Conservation (phyloP, 2,113 vertebrate genomes). For the Percopsis transmontana region DNA sequence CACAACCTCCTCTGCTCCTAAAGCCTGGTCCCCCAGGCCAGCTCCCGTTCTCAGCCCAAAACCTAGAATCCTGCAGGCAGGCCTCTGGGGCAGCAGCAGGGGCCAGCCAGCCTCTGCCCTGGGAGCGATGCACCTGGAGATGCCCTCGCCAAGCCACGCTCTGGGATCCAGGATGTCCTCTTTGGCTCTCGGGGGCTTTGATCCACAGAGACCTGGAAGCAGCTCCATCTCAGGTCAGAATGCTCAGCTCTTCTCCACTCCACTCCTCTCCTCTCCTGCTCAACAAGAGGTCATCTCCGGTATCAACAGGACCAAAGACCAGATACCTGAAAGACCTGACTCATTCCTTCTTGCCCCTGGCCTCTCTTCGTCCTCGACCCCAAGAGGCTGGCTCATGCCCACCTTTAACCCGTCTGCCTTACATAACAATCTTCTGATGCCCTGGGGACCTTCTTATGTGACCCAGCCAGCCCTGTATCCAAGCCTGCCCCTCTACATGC, state of each 20-base stretch:
- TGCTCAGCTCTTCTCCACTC: conserved; percentile 15
- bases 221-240: background rate
- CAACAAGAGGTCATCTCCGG: conserved; percentile 52
- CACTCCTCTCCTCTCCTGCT: conserved; percentile 7
- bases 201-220: background rate
- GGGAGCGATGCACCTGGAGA: conserved; percentile 14
- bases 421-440: conserved; percentile 42
- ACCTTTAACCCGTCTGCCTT: conserved; percentile 15
- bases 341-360: background rate
- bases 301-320: conserved; percentile 20
- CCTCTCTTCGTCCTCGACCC: conserved; percentile 9
- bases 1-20: background rate
- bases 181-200: conserved; percentile 27
- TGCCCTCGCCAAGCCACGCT: background rate
- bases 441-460: conserved; percentile 53
- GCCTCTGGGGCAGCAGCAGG: conserved; percentile 14
- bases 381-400: conserved; percentile 46
- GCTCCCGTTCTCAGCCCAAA: background rate
- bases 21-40: background rate
- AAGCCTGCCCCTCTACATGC: conserved; percentile 44
- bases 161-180: background rate
- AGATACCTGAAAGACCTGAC: background rate
- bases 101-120: background rate
- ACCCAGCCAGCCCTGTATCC: conserved; percentile 35
- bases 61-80: conserved; percentile 16